phyloP scores from a whole-genome alignment of 2,888 invertebrate species.

The Drosophila emarginata region DNA sequence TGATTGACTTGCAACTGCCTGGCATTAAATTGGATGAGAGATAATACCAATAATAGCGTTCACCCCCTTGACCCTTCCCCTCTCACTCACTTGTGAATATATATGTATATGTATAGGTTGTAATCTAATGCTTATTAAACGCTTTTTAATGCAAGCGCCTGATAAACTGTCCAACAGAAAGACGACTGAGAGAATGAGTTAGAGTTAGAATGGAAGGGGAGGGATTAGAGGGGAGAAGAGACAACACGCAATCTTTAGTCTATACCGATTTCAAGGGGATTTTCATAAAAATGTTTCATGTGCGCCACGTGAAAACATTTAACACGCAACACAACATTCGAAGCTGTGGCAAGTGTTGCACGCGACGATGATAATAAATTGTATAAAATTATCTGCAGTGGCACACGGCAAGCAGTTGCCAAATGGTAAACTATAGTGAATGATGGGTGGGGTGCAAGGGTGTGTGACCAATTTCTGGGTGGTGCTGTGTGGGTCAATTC shows the following conservation, averaged over 20 bases:
- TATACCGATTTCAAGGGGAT: conserved; percentile 33
- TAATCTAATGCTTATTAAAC: conserved; percentile 76
- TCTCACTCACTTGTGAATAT: conserved; percentile 1
- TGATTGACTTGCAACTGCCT: conserved; percentile 8
- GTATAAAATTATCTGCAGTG: conserved; percentile 70
- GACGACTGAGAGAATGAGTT: no score
- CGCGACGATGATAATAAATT: conserved; percentile 72
- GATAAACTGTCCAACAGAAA: conserved; percentile 20
- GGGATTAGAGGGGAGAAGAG: conserved; percentile 14
- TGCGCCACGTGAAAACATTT: conserved; percentile 65
- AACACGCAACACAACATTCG: conserved; percentile 58
- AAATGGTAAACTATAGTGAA: not conserved
- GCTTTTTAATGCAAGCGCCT: conserved; percentile 68
- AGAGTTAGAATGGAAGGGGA: no score
- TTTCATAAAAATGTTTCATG: conserved; percentile 31
- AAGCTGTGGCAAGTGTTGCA: conserved; percentile 72
- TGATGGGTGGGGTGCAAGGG: conserved; percentile 15
- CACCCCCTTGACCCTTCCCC: not conserved
- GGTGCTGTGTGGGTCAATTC: conserved; percentile 68
- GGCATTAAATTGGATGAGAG: conserved; percentile 5
- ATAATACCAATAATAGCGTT: not conserved
- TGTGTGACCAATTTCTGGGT: conserved; percentile 38
- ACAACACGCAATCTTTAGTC: conserved; percentile 43
- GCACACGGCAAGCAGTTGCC: conserved; percentile 58
- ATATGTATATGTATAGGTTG: conserved; percentile 29